Evolutionary conservation across 2,888 invertebrate genomes (phyloP), one percentile per base, ranked within the genome.

Genomic region (Mesorhabditis sp.): DNA sequence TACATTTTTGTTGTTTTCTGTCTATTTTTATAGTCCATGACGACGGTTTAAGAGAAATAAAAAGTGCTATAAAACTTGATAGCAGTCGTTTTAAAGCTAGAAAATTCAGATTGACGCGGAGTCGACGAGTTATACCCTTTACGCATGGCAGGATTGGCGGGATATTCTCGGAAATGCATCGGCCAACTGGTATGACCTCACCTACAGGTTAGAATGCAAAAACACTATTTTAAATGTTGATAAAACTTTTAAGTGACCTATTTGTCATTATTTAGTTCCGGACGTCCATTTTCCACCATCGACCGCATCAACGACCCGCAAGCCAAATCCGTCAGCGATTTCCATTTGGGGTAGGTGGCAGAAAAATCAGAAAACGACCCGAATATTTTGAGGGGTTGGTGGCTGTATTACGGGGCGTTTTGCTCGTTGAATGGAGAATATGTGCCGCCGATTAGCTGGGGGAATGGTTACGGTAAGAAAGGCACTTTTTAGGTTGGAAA

Each of bases 341-440:
- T 73, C 68, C 76, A 82, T 66, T 72, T 82, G 75, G 81, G 81
- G 80, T 80, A 61, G 68, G 72, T 70, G 15, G 45, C 41, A 44
- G 45, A 41, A 5, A 4, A 62, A 43, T 4, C 10, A 43, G 5
- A 72, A 41, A 6, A 7, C 41, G 45, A 45, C 66, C 15, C 15
- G 41, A 58, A 41, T 28, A 13, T n/a, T 71, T 75, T 28, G 61
- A 82, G 81, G 5, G 82, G 82, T n/a, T 82, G 82, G 82, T 82
- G 82, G 82, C 72, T 80, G 6, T 75, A 80, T 65, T 79, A 82
- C 68, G 80, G 82, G 72, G 75, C 79, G 5, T 67, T 80, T 15
- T 71, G 77, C 4, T 76, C 80, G 1, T 71, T 82, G 13, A 82
- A 82, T 66, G 82, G 82, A 15, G 77, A 80, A 43, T 82, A 82